A percentile compares a stretch with the other conserved stretches of the same genome.
These are phyloP conservation scores for Sparus aurata DNA, from an alignment of 2,797 vertebrate species.

Conservation along the genomic window DNA sequence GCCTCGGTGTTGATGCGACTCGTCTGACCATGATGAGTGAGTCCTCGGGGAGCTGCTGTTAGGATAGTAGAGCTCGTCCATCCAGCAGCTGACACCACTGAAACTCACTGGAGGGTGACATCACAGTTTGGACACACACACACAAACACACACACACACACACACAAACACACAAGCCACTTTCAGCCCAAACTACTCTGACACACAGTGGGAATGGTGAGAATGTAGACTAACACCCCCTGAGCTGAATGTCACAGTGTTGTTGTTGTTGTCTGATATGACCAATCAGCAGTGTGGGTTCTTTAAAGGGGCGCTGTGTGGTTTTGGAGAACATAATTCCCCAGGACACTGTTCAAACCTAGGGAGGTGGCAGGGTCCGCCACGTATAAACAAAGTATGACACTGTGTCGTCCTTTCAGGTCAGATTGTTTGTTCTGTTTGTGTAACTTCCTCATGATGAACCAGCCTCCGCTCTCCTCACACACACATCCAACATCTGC, in stretches of 20 bases:
- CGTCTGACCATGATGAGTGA: conserved; percentile 16
- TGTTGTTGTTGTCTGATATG: background rate
- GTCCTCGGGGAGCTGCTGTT: conserved; percentile 31
- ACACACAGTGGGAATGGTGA: conserved; percentile 3
- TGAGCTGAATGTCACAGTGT: background rate
- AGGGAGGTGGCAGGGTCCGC: too few relatives aligned
- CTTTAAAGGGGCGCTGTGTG: background rate
- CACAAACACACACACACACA: conserved; percentile 45
- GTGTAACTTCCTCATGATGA: background rate
- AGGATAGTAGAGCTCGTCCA: conserved; percentile 33
- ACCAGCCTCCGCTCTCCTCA: too few relatives aligned
- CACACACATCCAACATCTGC: background rate
- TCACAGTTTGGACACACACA: conserved; percentile 53
- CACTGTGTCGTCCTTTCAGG: too few relatives aligned
- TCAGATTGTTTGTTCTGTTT: background rate
- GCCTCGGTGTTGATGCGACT: conserved; percentile 12
- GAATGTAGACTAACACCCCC: conserved; percentile 5
- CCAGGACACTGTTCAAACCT: too few relatives aligned
- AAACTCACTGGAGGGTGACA: conserved; percentile 59
- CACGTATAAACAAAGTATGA: too few relatives aligned
- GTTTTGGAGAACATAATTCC: too few relatives aligned
- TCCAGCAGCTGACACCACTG: conserved; percentile 53
- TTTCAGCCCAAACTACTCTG: conserved; percentile 31
- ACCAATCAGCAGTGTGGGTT: background rate
- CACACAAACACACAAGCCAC: conserved; percentile 38